Evolutionary conservation across 1,140 invertebrate species (phyloP), one percentile per base, ranked within the genome.

Genomic region (Heliconius himera): DNA sequence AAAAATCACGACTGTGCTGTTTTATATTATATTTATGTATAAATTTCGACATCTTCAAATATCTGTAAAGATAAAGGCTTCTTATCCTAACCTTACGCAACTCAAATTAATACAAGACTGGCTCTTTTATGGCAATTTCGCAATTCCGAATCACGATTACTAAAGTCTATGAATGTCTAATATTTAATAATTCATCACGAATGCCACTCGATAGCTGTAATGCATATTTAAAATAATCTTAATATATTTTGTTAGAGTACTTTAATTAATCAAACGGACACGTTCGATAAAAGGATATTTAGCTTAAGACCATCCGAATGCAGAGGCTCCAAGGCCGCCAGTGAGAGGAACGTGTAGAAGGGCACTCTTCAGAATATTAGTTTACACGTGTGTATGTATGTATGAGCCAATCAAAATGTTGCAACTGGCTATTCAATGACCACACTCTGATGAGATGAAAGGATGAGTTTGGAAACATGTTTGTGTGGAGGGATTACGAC

Each of bases 271-370:
- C n/a, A 66, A 66, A 26, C 26, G 60, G 60, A 66, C 60, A 66
- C 60, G 26, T 22, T 66, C 26, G 3, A 16, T 66, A 66, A 13
- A 22, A 56, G 36, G 56, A 5, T 46, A 38, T 66, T 70, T 70
- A n/a, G 38, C 41, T 46, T 66, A 11, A 36, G 70, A 70, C 26
- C 54, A 29, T 8, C 73, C 74, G 41, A 81, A 72, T 74, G 79
- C 75, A 78, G 72, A 82, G 70, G 73, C 41, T 75, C 78, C 82
- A 81, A 85, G 84, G 83, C 78, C 22, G 46, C 26, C 36, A 41
- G 83, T 86, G 85, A 88, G 85, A 85, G 84, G 85, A 86, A 72
- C 70, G 22, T 73, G 38, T 79, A 83, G 86, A 83, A 84, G 85
- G 81, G 82, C 83, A 75, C 77, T 70, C 73, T 77, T 82, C 78